Percentiles rank a stretch among this genome's conserved stretches.
These are phyloP conservation scores for Brevipalpus yothersi DNA, from an alignment of 1,140 invertebrate genomes.

Conservation along the genomic window DNA sequence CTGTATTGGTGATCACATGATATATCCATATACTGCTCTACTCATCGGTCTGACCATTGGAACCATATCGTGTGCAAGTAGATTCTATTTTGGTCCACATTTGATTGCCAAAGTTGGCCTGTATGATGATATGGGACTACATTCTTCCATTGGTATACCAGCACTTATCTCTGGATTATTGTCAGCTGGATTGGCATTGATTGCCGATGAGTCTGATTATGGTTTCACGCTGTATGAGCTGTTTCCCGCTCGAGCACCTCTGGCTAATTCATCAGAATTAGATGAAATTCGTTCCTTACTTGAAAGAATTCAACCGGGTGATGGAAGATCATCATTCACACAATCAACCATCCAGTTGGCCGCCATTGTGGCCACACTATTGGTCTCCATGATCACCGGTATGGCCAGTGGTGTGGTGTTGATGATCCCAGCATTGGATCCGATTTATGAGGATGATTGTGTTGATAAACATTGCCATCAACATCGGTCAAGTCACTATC, in stretches of 20 bases:
- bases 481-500: no score
- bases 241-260: conserved; percentile 26
- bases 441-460: neutral
- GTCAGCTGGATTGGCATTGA: neutral
- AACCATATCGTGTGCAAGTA: neutral
- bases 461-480: no score
- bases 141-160: neutral
- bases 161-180: neutral
- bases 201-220: neutral
- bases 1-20: neutral
- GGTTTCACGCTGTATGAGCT: conserved; percentile 20
- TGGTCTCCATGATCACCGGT: conserved; percentile 43
- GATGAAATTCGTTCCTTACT: conserved; percentile 13
- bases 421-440: conserved; percentile 11
- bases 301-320: conserved; percentile 21
- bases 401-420: conserved; percentile 42
- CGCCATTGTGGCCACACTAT: conserved; percentile 39
- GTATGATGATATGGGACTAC: neutral
- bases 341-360: conserved; percentile 56
- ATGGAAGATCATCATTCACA: conserved; percentile 31
- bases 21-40: neutral
- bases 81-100: neutral
- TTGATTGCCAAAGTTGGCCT: neutral
- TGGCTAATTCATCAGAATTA: conserved; percentile 17
- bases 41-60: neutral